phyloP scores from a whole-genome alignment of 2,113 vertebrate genomes.

The Ctenodactylus gundi region DNA sequence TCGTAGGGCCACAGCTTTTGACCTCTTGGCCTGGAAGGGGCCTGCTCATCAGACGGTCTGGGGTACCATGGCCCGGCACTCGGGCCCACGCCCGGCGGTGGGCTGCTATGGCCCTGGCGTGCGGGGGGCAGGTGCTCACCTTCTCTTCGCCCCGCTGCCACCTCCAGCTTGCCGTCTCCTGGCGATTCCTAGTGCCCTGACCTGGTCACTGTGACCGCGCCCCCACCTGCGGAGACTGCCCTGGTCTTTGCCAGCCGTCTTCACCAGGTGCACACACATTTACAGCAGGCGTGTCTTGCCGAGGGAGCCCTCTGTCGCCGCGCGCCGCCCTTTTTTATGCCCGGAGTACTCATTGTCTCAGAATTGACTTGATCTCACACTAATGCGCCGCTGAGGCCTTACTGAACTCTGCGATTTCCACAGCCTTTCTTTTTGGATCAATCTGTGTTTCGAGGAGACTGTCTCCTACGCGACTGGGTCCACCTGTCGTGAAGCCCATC shows the following conservation, averaged over 20 bases:
- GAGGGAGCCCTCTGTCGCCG: too few species aligned
- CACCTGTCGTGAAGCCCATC: background rate
- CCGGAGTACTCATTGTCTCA: too few species aligned
- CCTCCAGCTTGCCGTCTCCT: background rate
- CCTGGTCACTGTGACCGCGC: too few species aligned
- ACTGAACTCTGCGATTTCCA: background rate
- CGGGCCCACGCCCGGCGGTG: too few species aligned
- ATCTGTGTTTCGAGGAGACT: background rate
- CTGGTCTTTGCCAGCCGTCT: too few species aligned
- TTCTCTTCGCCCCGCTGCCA: background rate
- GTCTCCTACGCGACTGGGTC: background rate
- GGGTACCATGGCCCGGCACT: too few species aligned
- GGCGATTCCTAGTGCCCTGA: background rate
- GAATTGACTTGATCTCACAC: too few species aligned
- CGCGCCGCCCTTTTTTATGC: too few species aligned
- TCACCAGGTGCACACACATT: too few species aligned
- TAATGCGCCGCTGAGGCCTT: background rate
- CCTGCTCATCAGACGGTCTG: too few species aligned
- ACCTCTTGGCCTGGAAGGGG: background rate
- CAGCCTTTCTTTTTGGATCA: background rate
- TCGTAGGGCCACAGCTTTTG: background rate
- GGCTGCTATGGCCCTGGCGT: background rate
- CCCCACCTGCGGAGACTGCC: too few species aligned
- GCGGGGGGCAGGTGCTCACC: background rate
- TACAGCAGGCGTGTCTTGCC: too few species aligned